phyloP scores from a whole-genome alignment of 1,140 invertebrate species.

The Caenorhabditis elegans region DNA sequence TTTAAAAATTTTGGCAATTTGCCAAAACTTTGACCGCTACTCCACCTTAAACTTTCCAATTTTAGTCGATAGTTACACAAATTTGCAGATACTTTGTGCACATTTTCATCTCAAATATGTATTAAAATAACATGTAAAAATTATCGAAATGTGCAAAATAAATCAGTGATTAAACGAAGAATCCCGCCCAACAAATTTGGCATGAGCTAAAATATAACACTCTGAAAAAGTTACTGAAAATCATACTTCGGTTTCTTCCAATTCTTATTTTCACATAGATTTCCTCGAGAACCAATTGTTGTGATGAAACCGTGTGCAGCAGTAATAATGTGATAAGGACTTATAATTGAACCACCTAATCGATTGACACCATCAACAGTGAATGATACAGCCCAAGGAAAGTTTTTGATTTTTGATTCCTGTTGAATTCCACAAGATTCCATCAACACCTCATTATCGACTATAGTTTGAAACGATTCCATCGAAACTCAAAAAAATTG shows the following conservation, averaged over 20 bases:
- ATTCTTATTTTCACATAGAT: not conserved
- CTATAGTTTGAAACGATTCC: not conserved
- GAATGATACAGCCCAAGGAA: slow-evolving; percentile 15
- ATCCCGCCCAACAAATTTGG: too few relatives aligned
- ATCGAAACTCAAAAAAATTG: not conserved
- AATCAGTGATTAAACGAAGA: too few relatives aligned
- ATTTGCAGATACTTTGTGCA: too few relatives aligned
- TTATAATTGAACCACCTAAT: slow-evolving; percentile 27
- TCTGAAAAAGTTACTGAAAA: not conserved
- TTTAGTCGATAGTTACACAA: too few relatives aligned
- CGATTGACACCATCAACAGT: not conserved
- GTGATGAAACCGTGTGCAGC: slow-evolving; percentile 33
- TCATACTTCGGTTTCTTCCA: not conserved
- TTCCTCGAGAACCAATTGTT: not conserved
- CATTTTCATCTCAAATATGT: too few relatives aligned
- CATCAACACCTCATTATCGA: not conserved
- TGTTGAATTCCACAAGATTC: not conserved
- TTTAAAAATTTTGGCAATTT: too few relatives aligned
- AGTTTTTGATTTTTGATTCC: not conserved
- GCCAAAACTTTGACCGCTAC: too few relatives aligned
- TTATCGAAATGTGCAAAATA: too few relatives aligned
- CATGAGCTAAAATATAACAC: too few relatives aligned
- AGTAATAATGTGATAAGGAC: slow-evolving; percentile 32
- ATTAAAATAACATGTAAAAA: too few relatives aligned
- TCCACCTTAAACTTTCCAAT: too few relatives aligned